Base-by-base conservation (phyloP, 2,888 invertebrate genomes). In the Synergus itoensis region DNA sequence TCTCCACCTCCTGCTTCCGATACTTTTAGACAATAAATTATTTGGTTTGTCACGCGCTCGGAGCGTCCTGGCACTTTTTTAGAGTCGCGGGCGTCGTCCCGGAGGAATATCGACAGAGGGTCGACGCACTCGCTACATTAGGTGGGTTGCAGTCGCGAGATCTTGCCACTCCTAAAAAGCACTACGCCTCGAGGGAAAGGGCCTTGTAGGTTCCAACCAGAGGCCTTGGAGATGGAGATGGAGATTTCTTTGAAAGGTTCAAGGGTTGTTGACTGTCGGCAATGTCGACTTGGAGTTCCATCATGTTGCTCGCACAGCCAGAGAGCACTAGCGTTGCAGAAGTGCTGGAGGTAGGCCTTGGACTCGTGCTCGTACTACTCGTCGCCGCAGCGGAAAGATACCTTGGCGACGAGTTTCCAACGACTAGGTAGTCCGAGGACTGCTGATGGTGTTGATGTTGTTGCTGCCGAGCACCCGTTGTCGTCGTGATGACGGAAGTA, bases 211-310 rank as follows among this genome's bases (percentile, higher is more conserved):
- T 87, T 88, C 90, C 90, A 77, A 90, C 89, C 90, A 94, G 92
- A 91, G 95, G 93, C 93, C 95, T 89, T 90, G 97, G 96, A 92
- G 97, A 96, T 84, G 96, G 95, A 86, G 95, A 95, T 87, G 96
- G 96, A 84, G 96, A 95, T 91, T 96, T 96, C 92, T 97, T 98
- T 92, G 97, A 98, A 89, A 98, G 94, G 94, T 98, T 98, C 86
- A 98, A 93, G 78, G 98, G 98, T 91, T 96, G 96, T 87, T 95
- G 95, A 77, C 96, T 95, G 90, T 96, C 96, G 89, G 96, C 96
- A 86, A 96, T 96, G 90, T 96, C 96, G 87, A 97, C 96, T 92
- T 97, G 97, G 87, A 97, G 94, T 91, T 97, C 96, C 89, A 95
- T 93, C 90, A 95, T 93, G 92, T 95, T 93, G 57, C 92, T 92